phyloP scores from a whole-genome alignment of 2,888 invertebrate species.

The Drosophila pseudotakahashii region DNA sequence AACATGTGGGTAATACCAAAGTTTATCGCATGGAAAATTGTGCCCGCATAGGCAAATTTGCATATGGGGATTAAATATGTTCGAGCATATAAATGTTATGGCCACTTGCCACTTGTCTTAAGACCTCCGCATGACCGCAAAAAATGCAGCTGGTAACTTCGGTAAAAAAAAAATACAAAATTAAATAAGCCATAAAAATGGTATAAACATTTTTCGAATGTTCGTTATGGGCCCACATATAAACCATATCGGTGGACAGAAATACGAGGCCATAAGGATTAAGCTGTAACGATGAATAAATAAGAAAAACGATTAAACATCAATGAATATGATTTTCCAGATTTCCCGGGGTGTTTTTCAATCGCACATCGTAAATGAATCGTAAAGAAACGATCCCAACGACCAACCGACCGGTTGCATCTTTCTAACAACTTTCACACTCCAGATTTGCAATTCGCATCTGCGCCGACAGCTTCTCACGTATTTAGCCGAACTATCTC shows the following conservation, averaged over 20 bases:
- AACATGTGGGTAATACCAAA: slow-evolving; percentile 59
- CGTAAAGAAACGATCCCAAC: neutral
- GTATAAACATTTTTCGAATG: slow-evolving; percentile 39
- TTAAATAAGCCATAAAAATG: slow-evolving; percentile 40
- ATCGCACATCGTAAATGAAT: slow-evolving; percentile 41
- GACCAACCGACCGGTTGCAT: slow-evolving; percentile 55
- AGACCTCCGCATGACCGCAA: slow-evolving; percentile 10
- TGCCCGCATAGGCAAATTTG: slow-evolving; percentile 66
- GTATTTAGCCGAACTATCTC: slow-evolving; percentile 74
- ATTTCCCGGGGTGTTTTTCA: slow-evolving; percentile 15
- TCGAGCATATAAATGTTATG: slow-evolving; percentile 8
- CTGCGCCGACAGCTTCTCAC: slow-evolving; percentile 62
- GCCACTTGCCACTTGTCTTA: slow-evolving; percentile 63
- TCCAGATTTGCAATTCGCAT: slow-evolving; percentile 21
- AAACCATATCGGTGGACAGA: slow-evolving; percentile 32
- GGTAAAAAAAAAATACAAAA: slow-evolving; percentile 18
- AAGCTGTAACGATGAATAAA: slow-evolving; percentile 25
- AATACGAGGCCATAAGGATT: slow-evolving; percentile 46
- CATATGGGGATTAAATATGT: slow-evolving; percentile 53
- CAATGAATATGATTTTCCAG: slow-evolving; percentile 21
- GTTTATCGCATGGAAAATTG: slow-evolving; percentile 54
- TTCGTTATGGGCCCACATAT: slow-evolving; percentile 40
- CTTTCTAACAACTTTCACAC: slow-evolving; percentile 73
- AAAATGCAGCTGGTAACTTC: slow-evolving; percentile 16
- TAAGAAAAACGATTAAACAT: slow-evolving; percentile 26